These are phyloP conservation scores for Caenorhabditis sulstoni DNA, from an alignment of 2,888 invertebrate species.

Conservation along the genomic window DNA sequence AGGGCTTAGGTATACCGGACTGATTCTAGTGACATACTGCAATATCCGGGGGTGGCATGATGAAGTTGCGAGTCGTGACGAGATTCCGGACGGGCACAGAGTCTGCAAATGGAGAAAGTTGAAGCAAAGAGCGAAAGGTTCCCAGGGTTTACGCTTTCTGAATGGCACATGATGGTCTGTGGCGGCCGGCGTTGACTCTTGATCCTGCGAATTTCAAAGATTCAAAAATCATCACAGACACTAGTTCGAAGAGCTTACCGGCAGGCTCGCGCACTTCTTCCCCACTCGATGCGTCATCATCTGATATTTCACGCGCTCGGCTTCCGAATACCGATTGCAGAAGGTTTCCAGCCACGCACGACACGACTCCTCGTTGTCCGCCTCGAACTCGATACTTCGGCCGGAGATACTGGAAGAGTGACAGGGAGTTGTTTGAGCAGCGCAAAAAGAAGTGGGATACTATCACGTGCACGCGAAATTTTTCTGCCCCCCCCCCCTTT, in stretches of 20 bases:
- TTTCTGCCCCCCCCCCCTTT: too few species aligned
- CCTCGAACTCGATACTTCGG: constrained; percentile 80
- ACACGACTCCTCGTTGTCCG: constrained; percentile 83
- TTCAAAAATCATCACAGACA: constrained; percentile 10
- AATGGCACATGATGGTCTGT: constrained; percentile 41
- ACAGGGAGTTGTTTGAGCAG: constrained; percentile 45
- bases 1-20: too few species aligned
- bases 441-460: constrained; percentile 3
- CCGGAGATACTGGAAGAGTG: constrained; percentile 70
- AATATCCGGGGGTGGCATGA: constrained; percentile 53
- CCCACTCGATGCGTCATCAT: constrained; percentile 41
- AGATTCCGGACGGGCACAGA: constrained; percentile 44
- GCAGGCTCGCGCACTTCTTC: constrained; percentile 51
- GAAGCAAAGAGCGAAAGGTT: background rate
- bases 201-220: constrained; percentile 35
- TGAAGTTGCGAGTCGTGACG: constrained; percentile 36
- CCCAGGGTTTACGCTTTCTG: constrained; percentile 55
- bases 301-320: constrained; percentile 48
- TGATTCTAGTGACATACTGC: too few species aligned
- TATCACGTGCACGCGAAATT: constrained; percentile 9
- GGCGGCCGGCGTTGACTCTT: constrained; percentile 39
- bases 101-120: constrained; percentile 24
- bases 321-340: constrained; percentile 79
- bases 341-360: constrained; percentile 83
- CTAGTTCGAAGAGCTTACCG: constrained; percentile 35